Evolutionary conservation across 2,797 vertebrate species (phyloP).

Genomic region (Eulemur coronatus): DNA sequence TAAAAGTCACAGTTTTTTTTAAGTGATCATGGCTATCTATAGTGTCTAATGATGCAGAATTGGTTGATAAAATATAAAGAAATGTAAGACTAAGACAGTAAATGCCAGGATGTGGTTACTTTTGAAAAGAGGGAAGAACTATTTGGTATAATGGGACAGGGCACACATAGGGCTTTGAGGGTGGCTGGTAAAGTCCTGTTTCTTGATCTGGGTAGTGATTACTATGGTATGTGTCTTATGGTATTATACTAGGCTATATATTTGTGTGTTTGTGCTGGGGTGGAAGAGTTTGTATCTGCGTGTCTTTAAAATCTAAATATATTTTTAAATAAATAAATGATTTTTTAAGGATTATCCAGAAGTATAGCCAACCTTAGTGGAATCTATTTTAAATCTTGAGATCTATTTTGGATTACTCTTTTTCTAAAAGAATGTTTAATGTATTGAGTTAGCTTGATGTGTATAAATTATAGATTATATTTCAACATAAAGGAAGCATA

Average conservation of each 20-base stretch:
- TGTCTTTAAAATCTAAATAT: neutral
- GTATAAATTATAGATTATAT: neutral
- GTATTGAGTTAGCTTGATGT: neutral
- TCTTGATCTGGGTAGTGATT: neutral
- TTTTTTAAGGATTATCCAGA: neutral
- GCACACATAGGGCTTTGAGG: neutral
- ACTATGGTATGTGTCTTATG: neutral
- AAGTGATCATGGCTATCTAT: neutral
- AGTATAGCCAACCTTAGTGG: neutral
- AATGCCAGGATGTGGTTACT: neutral
- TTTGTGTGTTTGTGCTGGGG: neutral
- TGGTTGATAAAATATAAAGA: neutral
- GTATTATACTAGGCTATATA: neutral
- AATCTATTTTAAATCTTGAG: neutral
- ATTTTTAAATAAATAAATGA: neutral
- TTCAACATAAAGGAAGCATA: neutral
- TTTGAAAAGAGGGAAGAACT: neutral
- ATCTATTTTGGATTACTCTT: neutral
- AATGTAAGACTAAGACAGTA: neutral
- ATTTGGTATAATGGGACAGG: too few relatives aligned
- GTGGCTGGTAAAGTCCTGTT: neutral
- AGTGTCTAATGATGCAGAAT: neutral
- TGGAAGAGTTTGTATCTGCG: constrained; percentile 39
- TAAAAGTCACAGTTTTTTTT: neutral
- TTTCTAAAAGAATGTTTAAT: neutral